Base-by-base conservation (phyloP, 1,140 invertebrate species). In the Homalodisca vitripennis region DNA sequence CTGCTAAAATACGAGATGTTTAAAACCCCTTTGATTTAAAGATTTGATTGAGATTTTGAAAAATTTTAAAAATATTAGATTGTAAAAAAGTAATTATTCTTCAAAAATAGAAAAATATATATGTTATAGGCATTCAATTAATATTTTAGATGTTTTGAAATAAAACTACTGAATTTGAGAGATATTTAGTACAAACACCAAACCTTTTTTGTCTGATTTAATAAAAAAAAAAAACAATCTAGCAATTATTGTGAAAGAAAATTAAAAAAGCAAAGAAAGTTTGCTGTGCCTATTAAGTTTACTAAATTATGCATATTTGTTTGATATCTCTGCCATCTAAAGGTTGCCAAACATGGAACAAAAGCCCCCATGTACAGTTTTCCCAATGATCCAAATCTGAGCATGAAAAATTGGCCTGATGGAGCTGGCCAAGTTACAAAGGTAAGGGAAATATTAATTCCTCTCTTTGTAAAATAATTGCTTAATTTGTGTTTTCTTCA, bases 301-400 rank as follows among this genome's bases (percentile, higher is more conserved):
- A 41, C 34, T 10, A 17, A 10, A 10, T 6, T 41, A 41, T 41
- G 34, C 34, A 10, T 17, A 10, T 41, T 41, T 41, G 6, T 41
- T 10, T 10, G 6, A 10, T 41, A 17, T 41, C 17, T 17, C 34
- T 41, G 34, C 17, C 17, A 10, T 51, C 22, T 51, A 14, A 6
- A 51, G 48, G 48, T 51, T 10, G 48, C 48, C 6, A 51, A 51
- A 51, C 48, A 51, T 51, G 48, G 48, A n/a, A 51, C 48, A 3
- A 51, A 51, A 51, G 48, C 48, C 17, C 48, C 48, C 17, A 51
- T 51, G 48, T 51, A 51, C 48, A 51, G 48, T 51, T 51, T 51
- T 51, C 48, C 48, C 17, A 51, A 22, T 51, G 48, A 51, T 22
- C 48, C 48, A 51, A 6, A 51, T n/a, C 22, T 22, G 3, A 22